These are phyloP conservation scores for Pteropus alecto DNA, from an alignment of 2,113 vertebrate species.

Conservation along the genomic window DNA sequence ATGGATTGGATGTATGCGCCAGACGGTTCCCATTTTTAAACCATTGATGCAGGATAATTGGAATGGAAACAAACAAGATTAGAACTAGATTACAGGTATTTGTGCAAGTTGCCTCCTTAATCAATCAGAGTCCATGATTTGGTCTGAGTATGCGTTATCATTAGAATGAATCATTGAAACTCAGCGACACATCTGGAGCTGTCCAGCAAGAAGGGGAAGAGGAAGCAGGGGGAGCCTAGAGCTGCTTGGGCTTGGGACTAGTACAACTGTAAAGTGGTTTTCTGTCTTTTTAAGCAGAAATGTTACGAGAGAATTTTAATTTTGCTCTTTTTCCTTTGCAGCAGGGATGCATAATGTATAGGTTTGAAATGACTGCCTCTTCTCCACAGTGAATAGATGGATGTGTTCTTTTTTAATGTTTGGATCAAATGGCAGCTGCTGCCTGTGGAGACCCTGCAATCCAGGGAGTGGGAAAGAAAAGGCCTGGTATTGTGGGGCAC, in stretches of 20 bases:
- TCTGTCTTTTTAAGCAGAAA: constrained; percentile 10
- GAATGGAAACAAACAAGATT: constrained; percentile 76
- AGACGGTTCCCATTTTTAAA: constrained; percentile 74
- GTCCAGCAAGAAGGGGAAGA: neutral
- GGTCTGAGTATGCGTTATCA: constrained; percentile 43
- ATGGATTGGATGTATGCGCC: constrained; percentile 53
- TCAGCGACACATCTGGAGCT: constrained; percentile 54
- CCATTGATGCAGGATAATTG: constrained; percentile 72
- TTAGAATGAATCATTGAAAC: constrained; percentile 54
- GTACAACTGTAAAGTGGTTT: neutral
- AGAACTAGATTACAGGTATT: constrained; percentile 76
- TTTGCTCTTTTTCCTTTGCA: constrained; percentile 29
- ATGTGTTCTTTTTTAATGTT: constrained; percentile 43
- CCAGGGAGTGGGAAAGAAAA: neutral
- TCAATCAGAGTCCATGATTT: constrained; percentile 64
- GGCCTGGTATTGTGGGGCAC: neutral
- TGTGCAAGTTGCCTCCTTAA: constrained; percentile 64
- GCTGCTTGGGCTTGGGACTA: neutral
- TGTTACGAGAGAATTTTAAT: constrained; percentile 56
- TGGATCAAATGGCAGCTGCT: constrained; percentile 52
- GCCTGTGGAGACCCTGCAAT: neutral
- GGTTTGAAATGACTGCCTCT: constrained; percentile 53
- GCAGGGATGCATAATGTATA: constrained; percentile 37
- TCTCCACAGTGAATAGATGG: constrained; percentile 33
- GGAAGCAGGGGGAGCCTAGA: neutral